Evolutionary conservation across 2,113 vertebrate species (phyloP).

Genomic region (Dryoscopus gambensis): DNA sequence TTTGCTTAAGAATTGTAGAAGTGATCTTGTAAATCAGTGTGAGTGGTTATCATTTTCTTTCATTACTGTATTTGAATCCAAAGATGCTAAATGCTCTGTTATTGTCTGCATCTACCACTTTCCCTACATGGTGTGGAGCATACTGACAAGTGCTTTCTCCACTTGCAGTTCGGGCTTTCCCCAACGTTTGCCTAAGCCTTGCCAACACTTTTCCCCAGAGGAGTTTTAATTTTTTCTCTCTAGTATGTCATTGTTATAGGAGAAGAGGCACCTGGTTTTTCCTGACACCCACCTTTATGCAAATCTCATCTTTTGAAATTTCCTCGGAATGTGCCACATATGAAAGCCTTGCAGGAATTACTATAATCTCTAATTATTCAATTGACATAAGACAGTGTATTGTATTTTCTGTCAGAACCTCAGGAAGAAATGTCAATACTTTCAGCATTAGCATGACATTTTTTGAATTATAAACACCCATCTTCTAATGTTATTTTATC

Average conservation of each 20-base stretch:
- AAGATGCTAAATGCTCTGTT: background rate
- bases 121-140: background rate
- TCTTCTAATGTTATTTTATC: background rate
- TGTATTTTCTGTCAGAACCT: constrained; percentile 43
- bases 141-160: background rate
- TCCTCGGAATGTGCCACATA: background rate
- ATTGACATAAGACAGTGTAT: constrained; percentile 11
- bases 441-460: constrained; percentile 19
- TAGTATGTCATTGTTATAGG: background rate
- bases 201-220: background rate
- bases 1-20: background rate
- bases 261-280: background rate
- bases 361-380: constrained; percentile 57
- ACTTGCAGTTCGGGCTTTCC: background rate
- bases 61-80: background rate
- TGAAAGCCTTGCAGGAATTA: constrained; percentile 40
- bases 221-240: background rate
- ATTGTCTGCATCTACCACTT: background rate
- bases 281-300: background rate
- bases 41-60: background rate
- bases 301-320: constrained; percentile 29
- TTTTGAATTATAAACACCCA: constrained; percentile 34
- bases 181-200: background rate
- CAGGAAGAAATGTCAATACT: constrained; percentile 50
- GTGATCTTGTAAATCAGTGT: background rate